Evolutionary conservation across 1,140 invertebrate species (phyloP), one percentile per base, ranked within the genome.

Genomic region (Ganaspis sp.): DNA sequence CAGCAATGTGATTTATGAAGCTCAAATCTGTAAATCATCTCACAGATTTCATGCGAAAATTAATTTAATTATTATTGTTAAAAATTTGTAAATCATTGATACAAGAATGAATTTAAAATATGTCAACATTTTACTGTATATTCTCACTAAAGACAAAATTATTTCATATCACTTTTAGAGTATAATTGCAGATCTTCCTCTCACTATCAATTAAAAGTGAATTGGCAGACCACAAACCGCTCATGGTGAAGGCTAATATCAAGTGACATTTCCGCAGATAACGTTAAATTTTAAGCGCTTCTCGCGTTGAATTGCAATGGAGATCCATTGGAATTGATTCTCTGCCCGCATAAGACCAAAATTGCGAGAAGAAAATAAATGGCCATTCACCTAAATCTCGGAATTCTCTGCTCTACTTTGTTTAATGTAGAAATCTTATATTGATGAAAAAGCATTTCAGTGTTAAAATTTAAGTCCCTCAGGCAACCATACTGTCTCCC

Each of bases 241-340:
- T 73, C n/a, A n/a, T n/a, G 77, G 70, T 73, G 76, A 75, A 80
- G 76, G 81, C 29, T 64, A 26, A 29, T 26, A 64, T 64, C 58
- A 29, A 15, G 58, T 64, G 58, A 64, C 58, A 64, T 64, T 64
- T 64, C 23, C 58, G 23, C 58, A 64, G 58, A 64, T 64, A 64
- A 64, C 81, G 78, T 82, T 78, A 82, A 82, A 82, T 82, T 79
- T 82, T 82, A 82, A 82, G 78, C 78, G 78, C 76, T 80, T 76
- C 78, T 78, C 78, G 75, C 78, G 75, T 77, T 74, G 77, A 79
- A 69, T 77, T 78, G n/a, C n/a, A 76, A 64, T 78, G 73, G 72
- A 78, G 75, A 76, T 76, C 64, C 71, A 72, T 78, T 78, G 74
- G 78, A 82, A 82, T 82, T 82, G 81, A 82, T 82, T 82, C 76